Conservation (phyloP, 2,888 invertebrate species). For the Euclidia mi region DNA sequence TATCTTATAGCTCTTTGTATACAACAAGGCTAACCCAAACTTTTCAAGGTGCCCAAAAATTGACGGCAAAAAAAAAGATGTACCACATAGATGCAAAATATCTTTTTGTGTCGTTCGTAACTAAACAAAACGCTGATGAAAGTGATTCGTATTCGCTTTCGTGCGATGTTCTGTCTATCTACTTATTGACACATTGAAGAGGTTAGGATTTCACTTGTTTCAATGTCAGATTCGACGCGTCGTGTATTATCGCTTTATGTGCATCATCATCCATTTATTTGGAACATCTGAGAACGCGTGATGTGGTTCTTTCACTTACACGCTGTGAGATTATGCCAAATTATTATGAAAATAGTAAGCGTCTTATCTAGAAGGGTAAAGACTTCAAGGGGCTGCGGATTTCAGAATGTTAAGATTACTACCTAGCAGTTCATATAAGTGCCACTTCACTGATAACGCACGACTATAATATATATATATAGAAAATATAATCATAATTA, state of each 20-base stretch:
- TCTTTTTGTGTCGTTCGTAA: conserved; percentile 83
- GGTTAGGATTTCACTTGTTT: conserved; percentile 73
- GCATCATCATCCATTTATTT: conserved; percentile 45
- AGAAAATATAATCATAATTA: too few species aligned
- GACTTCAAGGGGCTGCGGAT: too few species aligned
- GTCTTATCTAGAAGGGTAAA: too few species aligned
- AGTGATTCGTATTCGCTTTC: conserved; percentile 85
- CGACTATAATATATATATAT: too few species aligned
- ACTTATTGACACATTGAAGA: conserved; percentile 62
- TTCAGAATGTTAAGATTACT: too few species aligned
- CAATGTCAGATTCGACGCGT: conserved; percentile 65
- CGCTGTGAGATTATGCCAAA: not conserved
- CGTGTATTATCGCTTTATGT: conserved; percentile 34
- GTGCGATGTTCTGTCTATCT: conserved; percentile 41
- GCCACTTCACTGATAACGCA: too few species aligned
- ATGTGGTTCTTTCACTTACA: conserved; percentile 1
- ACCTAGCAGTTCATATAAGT: too few species aligned
- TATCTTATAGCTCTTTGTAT: conserved; percentile 54
- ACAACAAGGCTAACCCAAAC: conserved; percentile 44
- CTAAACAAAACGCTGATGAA: conserved; percentile 79
- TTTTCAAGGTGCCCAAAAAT: conserved; percentile 73
- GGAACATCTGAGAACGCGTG: conserved; percentile 30
- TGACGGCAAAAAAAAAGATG: conserved; percentile 77
- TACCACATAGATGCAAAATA: conserved; percentile 86
- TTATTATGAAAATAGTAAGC: not conserved